Evolutionary conservation across 2,888 invertebrate species (phyloP).

Genomic region (Scaptomyza tumidula): DNA sequence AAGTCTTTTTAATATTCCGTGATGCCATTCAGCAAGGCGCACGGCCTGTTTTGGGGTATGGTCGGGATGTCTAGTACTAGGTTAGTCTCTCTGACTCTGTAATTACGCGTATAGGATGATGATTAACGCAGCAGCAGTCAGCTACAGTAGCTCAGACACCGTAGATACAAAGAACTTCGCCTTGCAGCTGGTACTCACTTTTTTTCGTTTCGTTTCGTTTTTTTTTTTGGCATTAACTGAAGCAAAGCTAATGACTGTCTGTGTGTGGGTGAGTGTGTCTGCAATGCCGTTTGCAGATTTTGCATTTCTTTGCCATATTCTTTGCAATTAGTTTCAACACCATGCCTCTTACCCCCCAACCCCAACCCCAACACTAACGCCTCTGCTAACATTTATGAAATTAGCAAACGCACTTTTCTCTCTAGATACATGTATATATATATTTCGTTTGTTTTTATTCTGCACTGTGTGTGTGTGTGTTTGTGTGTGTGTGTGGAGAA

Average conservation of each 20-base stretch:
- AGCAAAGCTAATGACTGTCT: slow-evolving; percentile 78
- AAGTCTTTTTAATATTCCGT: slow-evolving; percentile 79
- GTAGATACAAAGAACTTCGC: slow-evolving; percentile 9
- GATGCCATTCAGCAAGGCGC: slow-evolving; percentile 36
- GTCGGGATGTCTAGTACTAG: background rate
- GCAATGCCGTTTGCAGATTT: slow-evolving; percentile 61
- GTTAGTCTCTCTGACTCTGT: slow-evolving; percentile 59
- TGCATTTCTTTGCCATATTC: slow-evolving; percentile 73
- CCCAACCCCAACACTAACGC: too few relatives aligned
- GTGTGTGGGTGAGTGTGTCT: slow-evolving; percentile 47
- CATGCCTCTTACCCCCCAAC: background rate
- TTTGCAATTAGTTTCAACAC: slow-evolving; percentile 76
- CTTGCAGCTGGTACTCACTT: slow-evolving; percentile 58
- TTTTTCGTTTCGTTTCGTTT: background rate
- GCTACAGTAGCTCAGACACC: slow-evolving; percentile 37
- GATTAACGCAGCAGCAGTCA: slow-evolving; percentile 69
- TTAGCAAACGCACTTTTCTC: slow-evolving; percentile 72
- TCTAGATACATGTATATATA: background rate
- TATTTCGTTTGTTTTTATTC: background rate
- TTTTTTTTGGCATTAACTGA: slow-evolving; percentile 68
- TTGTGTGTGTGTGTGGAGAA: slow-evolving; percentile 3
- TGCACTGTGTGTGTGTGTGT: background rate
- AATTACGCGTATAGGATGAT: slow-evolving; percentile 82
- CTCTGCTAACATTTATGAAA: slow-evolving; percentile 66
- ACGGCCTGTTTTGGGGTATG: slow-evolving; percentile 1